Evolutionary conservation across 2,113 vertebrate species (phyloP), one percentile per base, ranked within the genome.

Genomic region (Penelope pileata): DNA sequence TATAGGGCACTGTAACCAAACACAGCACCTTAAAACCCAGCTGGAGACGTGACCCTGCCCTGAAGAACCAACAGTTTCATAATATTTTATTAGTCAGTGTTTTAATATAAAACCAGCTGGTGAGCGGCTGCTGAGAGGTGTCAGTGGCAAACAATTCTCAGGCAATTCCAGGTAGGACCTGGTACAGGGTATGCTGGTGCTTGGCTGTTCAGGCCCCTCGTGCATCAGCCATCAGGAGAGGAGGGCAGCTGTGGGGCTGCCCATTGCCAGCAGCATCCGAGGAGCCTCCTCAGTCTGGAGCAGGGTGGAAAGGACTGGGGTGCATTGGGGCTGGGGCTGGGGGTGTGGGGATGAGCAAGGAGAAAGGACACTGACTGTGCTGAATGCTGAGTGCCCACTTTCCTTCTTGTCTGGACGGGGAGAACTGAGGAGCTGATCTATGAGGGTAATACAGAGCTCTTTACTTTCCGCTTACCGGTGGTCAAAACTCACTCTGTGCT

Each of bases 261-360:
- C 14, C 42, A 40, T 18, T 10, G 19, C 29, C 54, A 74, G 29
- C 48, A 88, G 34, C 22, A 67, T 12, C 29, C 62, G 29, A 56
- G 42, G 24, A 66, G 3, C 13, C 16, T 59, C 17, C 17, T n/a
- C 22, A 36, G 15, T 47, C 14, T 62, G 53, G 18, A 81, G 18
- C n/a, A 42, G 34, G 47, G 16, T 64, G 59, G 59, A 29, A 51
- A 70, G 42, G 21, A 38, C 4, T 7, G 67, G 18, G 30, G 3
- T 1, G 5, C 60, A 43, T 27, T 58, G 26, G 60, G 36, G 60
- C 9, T 1, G 1, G 24, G 12, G 32, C 1, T 43, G 0, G 3
- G 21, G 3, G 23, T 12, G 9, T 59, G 64, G 53, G 30, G 47
- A 27, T 78, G 54, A 27, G 50, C 1, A 32, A 68, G 68, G 26